Evolutionary conservation across 2,888 invertebrate species (phyloP), one percentile per base, ranked within the genome.

Genomic region (Callimorpha dominula): DNA sequence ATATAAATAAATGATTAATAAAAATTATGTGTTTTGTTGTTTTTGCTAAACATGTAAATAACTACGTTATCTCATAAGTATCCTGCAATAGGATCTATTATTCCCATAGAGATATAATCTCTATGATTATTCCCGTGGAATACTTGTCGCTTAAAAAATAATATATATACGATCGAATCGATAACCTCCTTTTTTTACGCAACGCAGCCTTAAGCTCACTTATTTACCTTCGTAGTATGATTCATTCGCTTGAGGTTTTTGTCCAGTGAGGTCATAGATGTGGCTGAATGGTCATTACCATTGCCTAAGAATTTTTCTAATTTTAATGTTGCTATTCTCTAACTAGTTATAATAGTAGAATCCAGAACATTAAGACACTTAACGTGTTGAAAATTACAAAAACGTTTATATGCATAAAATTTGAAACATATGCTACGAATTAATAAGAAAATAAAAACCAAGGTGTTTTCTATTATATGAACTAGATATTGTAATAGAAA

Each of bases 171-270:
- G n/a, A n/a, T n/a, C n/a, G n/a, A n/a, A n/a, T n/a, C n/a, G n/a
- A n/a, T n/a, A n/a, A n/a, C n/a, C n/a, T n/a, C n/a, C n/a, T n/a
- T n/a, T n/a, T n/a, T n/a, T n/a, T n/a, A n/a, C n/a, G n/a, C n/a
- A n/a, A n/a, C 31, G 31, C 31, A 31, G 31, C 31, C 31, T 31
- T 31, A 14, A 57, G 46, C 15, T 54, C 60, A 54, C 15, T 68
- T 70, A 77, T 80, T 81, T 81, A 72, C 72, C 82, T 82, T 82
- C 73, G 71, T 42, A 15, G 46, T 68, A 62, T 77, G 81, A 84
- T 72, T 78, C 77, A 83, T 78, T 70, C 52, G 63, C 64, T 42
- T 72, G 54, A 68, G 68, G 57, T 68, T 72, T 77, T 79, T 73
- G 49, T 57, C 49, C 60, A 76, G 68, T 83, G 81, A 84, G 74